Evolutionary conservation across 2,797 vertebrate species (phyloP).

Genomic region (Monodelphis domestica): DNA sequence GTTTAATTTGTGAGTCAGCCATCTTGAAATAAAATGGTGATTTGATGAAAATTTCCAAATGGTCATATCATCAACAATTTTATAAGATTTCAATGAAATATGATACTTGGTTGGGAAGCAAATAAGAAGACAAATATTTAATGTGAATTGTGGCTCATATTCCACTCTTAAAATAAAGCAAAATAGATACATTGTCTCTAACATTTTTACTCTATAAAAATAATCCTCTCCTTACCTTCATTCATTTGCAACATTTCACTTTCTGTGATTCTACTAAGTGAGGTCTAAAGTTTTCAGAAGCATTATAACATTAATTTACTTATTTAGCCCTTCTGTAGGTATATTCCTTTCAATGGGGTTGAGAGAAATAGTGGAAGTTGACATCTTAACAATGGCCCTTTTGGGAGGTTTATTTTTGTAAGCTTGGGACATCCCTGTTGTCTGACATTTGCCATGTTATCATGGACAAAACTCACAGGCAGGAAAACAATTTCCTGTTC

Average conservation of each 20-base stretch:
- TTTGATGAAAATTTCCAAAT: neutral
- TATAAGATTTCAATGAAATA: neutral
- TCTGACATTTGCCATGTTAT: neutral
- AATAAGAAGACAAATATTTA: conserved; percentile 34
- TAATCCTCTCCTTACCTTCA: neutral
- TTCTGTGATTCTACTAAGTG: neutral
- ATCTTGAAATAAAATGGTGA: neutral
- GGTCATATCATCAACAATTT: neutral
- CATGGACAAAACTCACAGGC: neutral
- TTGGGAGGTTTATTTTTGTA: neutral
- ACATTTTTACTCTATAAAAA: neutral
- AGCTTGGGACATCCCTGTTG: neutral
- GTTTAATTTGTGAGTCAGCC: neutral
- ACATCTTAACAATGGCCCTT: neutral
- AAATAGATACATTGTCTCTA: neutral
- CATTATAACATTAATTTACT: neutral
- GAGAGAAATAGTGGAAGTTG: neutral
- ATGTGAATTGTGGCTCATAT: neutral
- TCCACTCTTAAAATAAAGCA: neutral
- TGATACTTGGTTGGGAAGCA: neutral
- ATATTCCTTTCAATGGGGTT: neutral
- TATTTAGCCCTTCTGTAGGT: neutral
- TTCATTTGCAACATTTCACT: conserved; percentile 15
- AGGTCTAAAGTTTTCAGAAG: neutral
- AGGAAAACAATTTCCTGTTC: neutral